Evolutionary conservation across 1,140 invertebrate species (phyloP), one percentile per base, ranked within the genome.

Genomic region (Camponotus vicinus): DNA sequence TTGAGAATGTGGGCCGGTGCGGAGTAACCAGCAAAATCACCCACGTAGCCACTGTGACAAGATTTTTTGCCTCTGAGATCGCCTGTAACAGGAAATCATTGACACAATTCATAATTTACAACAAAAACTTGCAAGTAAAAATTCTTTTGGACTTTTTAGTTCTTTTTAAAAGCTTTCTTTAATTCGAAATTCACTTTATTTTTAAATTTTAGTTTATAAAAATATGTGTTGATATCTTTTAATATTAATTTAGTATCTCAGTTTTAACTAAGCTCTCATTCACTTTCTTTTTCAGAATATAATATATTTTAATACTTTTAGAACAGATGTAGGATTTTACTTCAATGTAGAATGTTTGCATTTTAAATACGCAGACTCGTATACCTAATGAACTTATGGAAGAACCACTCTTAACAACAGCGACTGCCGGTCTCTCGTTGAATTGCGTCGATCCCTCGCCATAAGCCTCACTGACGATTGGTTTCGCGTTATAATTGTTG

Each of bases 381-480:
- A 67, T 82, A 92, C 92, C 88, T 0, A 93, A 59, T 67, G 5
- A 84, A 67, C 86, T 93, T 32, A 95, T 93, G 9, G 93, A 78
- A 9, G 95, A 95, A 15, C 92, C 92, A 21, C 95, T 95, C 85
- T 95, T 96, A 0, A 97, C 93, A 0, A 97, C 96, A 18, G 97
- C 97, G 1, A 97, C 96, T 0, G 96, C 95, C 63, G 96, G 95
- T 95, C 67, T 95, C 95, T 92, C 93, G 91, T 70, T 93, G 85
- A 87, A 86, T 93, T 93, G 92, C 45, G 82, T 94, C 61, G 89
- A 78, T 4, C 93, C 93, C 0, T 49, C 7, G 0, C 95, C 95
- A 57, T 96, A 96, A 0, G 94, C 89, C 90, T 97, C 96, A 0
- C 93, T 92, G 42, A 96, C 89, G 6, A 97, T 94, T 1, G 96